Conservation (phyloP, 30 jellyfish, hydroid and myxozoan species). For the Chrysaora quinquecirrha region DNA sequence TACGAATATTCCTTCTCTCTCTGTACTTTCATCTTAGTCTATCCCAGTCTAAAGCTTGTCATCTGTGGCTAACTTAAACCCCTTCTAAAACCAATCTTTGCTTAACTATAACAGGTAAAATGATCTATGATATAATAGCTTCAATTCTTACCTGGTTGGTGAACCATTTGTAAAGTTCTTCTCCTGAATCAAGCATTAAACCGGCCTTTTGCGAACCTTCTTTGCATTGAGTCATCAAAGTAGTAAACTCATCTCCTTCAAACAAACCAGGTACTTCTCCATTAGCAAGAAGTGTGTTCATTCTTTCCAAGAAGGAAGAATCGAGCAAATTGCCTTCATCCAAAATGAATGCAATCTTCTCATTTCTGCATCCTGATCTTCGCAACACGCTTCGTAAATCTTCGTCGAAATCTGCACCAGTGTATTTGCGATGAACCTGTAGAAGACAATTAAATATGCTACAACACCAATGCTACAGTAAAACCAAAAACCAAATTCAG, state of each 20-base stretch:
- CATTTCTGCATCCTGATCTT: slow-evolving; percentile 95
- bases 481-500: too few relatives aligned
- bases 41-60: too few relatives aligned
- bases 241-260: slow-evolving; percentile 98
- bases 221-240: slow-evolving; percentile 98
- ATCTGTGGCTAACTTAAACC: too few relatives aligned
- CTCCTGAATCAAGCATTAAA: slow-evolving; percentile 96
- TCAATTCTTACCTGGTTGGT: slow-evolving; percentile 78
- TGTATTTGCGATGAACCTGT: slow-evolving; percentile 96
- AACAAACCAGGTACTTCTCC: slow-evolving; percentile 99
- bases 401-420: slow-evolving; percentile 99
- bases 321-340: slow-evolving; percentile 97
- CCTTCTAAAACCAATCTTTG: too few relatives aligned
- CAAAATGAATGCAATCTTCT: slow-evolving; percentile 97
- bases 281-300: slow-evolving; percentile 98
- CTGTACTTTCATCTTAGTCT: too few relatives aligned
- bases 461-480: too few relatives aligned
- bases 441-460: too few relatives aligned
- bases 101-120: too few relatives aligned
- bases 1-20: too few relatives aligned
- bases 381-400: slow-evolving; percentile 91
- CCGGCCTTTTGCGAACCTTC: slow-evolving; percentile 99
- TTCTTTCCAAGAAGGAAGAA: slow-evolving; percentile 95
- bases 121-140: background rate
- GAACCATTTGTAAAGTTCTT: slow-evolving; percentile 98